A percentile compares a stretch with the other conserved stretches of the same genome.
Evolutionary conservation across 1,140 invertebrate genomes (phyloP).

Genomic region (Luehdorfia chinensis): DNA sequence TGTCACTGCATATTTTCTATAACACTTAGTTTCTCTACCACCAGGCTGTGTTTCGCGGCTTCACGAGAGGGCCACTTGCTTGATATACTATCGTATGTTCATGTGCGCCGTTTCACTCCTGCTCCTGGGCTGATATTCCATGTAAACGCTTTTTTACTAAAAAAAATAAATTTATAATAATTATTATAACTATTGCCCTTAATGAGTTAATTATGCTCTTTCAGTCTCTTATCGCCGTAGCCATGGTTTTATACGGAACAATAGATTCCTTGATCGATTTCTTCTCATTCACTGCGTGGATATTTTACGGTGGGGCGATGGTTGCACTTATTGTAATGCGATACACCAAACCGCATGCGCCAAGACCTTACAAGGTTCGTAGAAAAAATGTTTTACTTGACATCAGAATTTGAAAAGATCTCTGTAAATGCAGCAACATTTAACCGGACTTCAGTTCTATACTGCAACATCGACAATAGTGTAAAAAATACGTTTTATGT

Average conservation of each 20-base stretch:
- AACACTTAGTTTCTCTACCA: constrained; percentile 27
- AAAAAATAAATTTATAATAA: neutral
- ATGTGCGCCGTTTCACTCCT: constrained; percentile 93
- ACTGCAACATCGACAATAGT: no score
- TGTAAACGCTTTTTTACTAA: constrained; percentile 77
- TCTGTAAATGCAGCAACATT: no score
- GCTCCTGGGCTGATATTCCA: constrained; percentile 98
- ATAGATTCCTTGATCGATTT: constrained; percentile 95
- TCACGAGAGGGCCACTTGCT: constrained; percentile 96
- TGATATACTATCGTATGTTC: constrained; percentile 95
- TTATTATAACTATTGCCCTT: neutral
- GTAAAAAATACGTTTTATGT: no score
- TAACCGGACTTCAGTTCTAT: no score
- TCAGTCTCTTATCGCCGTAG: constrained; percentile 84
- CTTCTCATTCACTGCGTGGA: constrained; percentile 97
- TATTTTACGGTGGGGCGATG: constrained; percentile 95
- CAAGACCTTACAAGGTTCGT: constrained; percentile 90
- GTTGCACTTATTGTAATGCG: constrained; percentile 92
- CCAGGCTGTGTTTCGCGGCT: constrained; percentile 94
- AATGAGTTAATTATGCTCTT: constrained; percentile 33
- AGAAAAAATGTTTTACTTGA: no score
- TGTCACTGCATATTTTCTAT: no score
- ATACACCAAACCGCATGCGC: constrained; percentile 90
- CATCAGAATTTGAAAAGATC: no score
- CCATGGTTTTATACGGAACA: constrained; percentile 93